These are phyloP conservation scores for Danionella dracula DNA, from an alignment of 2,797 vertebrate genomes.

Conservation along the genomic window DNA sequence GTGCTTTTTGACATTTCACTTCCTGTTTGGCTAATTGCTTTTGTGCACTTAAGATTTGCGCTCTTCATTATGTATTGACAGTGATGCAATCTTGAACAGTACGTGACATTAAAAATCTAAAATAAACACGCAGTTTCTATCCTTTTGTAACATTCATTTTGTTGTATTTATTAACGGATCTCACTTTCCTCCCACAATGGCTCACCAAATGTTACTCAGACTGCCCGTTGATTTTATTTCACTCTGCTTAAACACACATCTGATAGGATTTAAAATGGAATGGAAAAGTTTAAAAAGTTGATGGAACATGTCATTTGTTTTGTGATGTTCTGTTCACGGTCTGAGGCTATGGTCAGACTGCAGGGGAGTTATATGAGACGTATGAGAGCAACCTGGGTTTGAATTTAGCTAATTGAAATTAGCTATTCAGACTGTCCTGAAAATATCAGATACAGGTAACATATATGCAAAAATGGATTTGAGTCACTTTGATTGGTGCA, in stretches of 20 bases:
- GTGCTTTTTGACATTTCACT: not conserved
- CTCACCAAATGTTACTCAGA: not conserved
- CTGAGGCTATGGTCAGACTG: too few species aligned
- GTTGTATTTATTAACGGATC: not conserved
- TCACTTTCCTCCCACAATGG: slow-evolving; percentile 10
- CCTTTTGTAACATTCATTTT: not conserved
- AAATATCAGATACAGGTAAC: too few species aligned
- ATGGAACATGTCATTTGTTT: too few species aligned
- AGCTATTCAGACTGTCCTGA: too few species aligned
- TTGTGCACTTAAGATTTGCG: not conserved
- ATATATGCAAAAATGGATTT: too few species aligned
- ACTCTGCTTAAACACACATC: not conserved
- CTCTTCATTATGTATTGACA: not conserved
- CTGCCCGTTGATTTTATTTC: not conserved
- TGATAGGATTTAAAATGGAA: too few species aligned
- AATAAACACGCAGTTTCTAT: not conserved
- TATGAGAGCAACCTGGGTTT: too few species aligned
- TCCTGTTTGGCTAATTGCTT: not conserved
- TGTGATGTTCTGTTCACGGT: too few species aligned
- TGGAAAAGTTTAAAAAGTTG: too few species aligned
- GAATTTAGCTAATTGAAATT: too few species aligned
- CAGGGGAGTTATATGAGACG: too few species aligned
- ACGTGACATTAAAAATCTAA: not conserved
- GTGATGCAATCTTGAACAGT: not conserved
- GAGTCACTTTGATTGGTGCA: too few species aligned